Percentiles rank a stretch among this genome's conserved stretches.
Evolutionary conservation across 1,140 invertebrate genomes (phyloP).

Genomic region (Bicyclus anynana): DNA sequence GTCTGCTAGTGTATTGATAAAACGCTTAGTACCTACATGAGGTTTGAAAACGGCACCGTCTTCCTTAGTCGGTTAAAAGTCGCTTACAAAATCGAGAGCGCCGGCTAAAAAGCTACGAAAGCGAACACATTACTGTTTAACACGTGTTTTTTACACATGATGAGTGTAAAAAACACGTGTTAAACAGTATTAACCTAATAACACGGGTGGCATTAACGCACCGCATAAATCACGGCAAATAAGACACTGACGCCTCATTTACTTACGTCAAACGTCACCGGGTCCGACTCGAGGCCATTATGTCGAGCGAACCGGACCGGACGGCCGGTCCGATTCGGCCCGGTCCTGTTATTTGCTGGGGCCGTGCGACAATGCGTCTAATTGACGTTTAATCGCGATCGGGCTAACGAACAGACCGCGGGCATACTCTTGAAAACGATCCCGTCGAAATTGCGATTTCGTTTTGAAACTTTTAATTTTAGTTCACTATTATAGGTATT

Average conservation of each 20-base stretch:
- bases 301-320: slow-evolving; percentile 35
- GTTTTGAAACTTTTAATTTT: too few species aligned
- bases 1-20: too few species aligned
- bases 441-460: not conserved
- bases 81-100: too few species aligned
- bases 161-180: not conserved
- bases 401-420: slow-evolving; percentile 44
- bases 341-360: slow-evolving; percentile 44
- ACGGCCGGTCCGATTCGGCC: slow-evolving; percentile 15
- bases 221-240: slow-evolving; percentile 25
- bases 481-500: too few species aligned
- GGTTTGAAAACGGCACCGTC: too few species aligned
- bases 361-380: slow-evolving; percentile 57
- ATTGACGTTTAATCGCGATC: slow-evolving; percentile 64
- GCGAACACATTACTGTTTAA: not conserved
- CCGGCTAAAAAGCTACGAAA: too few species aligned
- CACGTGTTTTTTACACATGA: not conserved
- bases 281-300: slow-evolving; percentile 37
- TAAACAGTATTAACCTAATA: not conserved
- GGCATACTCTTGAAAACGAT: not conserved
- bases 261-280: slow-evolving; percentile 31
- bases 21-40: too few species aligned
- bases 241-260: slow-evolving; percentile 39
- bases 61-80: too few species aligned
- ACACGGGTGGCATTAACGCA: slow-evolving; percentile 1